phyloP scores from a whole-genome alignment of 64 coral and sea anemone genomes.

The Astreopora myriophthalma region DNA sequence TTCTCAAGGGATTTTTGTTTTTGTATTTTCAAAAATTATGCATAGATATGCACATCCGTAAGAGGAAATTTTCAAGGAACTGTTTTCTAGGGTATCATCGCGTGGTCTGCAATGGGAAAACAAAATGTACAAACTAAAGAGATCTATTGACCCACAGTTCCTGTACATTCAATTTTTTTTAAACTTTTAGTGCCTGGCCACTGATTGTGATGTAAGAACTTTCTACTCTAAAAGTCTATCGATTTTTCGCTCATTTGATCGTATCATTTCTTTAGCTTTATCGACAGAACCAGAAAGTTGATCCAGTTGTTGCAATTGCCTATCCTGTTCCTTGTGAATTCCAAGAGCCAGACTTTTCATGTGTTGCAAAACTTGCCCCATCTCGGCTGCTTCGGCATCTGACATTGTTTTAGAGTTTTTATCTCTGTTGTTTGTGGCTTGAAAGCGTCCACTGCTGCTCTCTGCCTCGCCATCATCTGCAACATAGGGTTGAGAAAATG shows the following conservation, averaged over 20 bases:
- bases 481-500: neutral
- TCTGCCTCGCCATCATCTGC: neutral
- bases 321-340: constrained; percentile 82
- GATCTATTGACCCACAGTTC: too few relatives aligned
- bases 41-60: too few relatives aligned
- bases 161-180: too few relatives aligned
- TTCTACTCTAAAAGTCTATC: constrained; percentile 24
- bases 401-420: constrained; percentile 18
- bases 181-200: neutral
- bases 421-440: neutral
- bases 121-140: too few relatives aligned
- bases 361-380: constrained; percentile 69
- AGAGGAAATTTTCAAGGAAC: too few relatives aligned
- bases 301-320: constrained; percentile 84
- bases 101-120: too few relatives aligned
- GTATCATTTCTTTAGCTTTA: constrained; percentile 90
- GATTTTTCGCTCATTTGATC: constrained; percentile 62
- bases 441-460: neutral
- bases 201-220: neutral
- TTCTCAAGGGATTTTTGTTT: too few relatives aligned
- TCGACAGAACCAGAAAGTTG: constrained; percentile 86
- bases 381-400: constrained; percentile 81
- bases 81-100: too few relatives aligned
- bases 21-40: too few relatives aligned
- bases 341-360: constrained; percentile 90